These are phyloP conservation scores for Rhizomys pruinosus DNA, from an alignment of 2,113 vertebrate genomes.

Conservation along the genomic window DNA sequence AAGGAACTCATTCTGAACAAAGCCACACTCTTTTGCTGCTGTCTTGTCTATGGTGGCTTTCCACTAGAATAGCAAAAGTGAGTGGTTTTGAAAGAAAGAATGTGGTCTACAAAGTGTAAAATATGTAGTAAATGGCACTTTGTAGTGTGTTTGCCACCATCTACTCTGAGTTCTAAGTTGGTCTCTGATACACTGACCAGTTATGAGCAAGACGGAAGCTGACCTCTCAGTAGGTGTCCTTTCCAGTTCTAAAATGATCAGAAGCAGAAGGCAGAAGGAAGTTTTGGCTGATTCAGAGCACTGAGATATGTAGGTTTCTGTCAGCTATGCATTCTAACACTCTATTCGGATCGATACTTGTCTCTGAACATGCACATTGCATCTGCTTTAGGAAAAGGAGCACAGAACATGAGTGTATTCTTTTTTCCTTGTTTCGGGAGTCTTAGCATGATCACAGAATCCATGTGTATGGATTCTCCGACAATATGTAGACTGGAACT, in stretches of 20 bases:
- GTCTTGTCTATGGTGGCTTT: not conserved
- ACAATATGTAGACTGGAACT: conserved; percentile 10
- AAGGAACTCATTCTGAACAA: conserved; percentile 49
- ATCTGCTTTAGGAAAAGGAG: not conserved
- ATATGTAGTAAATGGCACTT: not conserved
- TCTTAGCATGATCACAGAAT: not conserved
- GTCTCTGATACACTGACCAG: not conserved
- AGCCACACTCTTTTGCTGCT: not conserved
- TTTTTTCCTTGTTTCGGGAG: not conserved
- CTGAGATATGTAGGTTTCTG: not conserved
- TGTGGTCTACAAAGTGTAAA: not conserved
- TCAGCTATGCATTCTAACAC: not conserved
- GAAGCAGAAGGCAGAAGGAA: not conserved
- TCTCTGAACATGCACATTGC: not conserved
- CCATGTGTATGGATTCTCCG: not conserved
- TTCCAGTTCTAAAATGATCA: not conserved
- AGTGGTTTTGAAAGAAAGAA: not conserved
- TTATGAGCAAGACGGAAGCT: not conserved
- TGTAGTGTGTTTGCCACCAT: not conserved
- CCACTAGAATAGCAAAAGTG: not conserved
- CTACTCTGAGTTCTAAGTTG: not conserved
- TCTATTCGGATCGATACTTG: not conserved
- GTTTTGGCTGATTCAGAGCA: not conserved
- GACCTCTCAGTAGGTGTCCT: not conserved
- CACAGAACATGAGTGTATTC: not conserved